Evolutionary conservation across 2,797 vertebrate genomes (phyloP).

Genomic region (Alosa sapidissima): DNA sequence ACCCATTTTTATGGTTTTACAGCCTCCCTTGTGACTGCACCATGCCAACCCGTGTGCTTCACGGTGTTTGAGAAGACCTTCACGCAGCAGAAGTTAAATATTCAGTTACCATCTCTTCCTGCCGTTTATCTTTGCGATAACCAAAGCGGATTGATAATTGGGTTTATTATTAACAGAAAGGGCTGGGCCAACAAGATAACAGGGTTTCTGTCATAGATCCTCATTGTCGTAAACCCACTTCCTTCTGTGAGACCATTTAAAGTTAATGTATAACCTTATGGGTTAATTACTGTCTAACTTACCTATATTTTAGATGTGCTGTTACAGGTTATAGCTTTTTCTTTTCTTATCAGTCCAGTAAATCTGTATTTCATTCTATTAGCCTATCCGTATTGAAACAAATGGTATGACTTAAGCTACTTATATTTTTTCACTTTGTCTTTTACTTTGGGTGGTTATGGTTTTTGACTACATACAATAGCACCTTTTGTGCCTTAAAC

Average conservation of each 20-base stretch:
- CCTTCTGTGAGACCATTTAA: not conserved
- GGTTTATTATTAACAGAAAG: not conserved
- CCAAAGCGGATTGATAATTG: not conserved
- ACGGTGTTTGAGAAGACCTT: not conserved
- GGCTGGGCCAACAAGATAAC: not conserved
- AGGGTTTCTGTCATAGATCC: not conserved
- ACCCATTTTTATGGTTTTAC: constrained; percentile 9
- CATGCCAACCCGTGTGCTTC: not conserved
- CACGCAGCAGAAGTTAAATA: not conserved
- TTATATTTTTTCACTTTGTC: too few species aligned
- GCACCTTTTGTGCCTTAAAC: too few species aligned
- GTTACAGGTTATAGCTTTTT: not conserved
- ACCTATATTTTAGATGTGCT: not conserved
- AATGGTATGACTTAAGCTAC: not conserved
- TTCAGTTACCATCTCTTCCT: not conserved
- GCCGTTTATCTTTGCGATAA: not conserved
- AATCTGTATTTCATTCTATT: too few species aligned
- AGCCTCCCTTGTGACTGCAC: not conserved
- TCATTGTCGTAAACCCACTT: not conserved
- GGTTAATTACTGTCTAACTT: not conserved
- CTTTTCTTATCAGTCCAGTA: not conserved
- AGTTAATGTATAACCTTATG: not conserved
- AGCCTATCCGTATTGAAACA: too few species aligned
- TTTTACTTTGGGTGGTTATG: too few species aligned
- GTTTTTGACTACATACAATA: too few species aligned